phyloP scores from a whole-genome alignment of 2,888 invertebrate species.

The Eristalinus aeneus region DNA sequence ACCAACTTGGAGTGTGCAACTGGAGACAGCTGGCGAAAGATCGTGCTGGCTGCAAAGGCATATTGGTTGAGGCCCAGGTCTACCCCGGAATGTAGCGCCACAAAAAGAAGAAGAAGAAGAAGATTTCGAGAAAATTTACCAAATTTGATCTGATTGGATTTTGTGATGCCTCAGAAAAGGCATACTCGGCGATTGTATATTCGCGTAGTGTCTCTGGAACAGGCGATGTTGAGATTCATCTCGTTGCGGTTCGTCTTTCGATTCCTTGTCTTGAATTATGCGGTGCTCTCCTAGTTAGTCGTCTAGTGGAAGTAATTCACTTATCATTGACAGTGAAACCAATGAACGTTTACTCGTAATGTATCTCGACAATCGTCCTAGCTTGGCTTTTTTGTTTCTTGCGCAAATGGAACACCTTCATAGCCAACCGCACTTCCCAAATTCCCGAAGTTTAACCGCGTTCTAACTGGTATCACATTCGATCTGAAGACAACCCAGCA shows the following conservation, averaged over 20 bases:
- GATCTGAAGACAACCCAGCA: constrained; percentile 67
- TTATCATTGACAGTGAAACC: background rate
- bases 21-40: too few relatives aligned
- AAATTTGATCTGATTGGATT: constrained; percentile 25
- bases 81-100: too few relatives aligned
- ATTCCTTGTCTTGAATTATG: constrained; percentile 55
- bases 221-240: background rate
- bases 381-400: constrained; percentile 70
- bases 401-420: constrained; percentile 3
- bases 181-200: constrained; percentile 41
- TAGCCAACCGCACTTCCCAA: constrained; percentile 60
- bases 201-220: background rate
- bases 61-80: too few relatives aligned
- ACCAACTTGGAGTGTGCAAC: too few relatives aligned
- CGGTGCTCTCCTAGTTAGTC: constrained; percentile 50
- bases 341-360: constrained; percentile 46
- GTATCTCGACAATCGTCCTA: constrained; percentile 61
- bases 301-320: constrained; percentile 8
- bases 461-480: constrained; percentile 65
- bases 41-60: too few relatives aligned
- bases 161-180: constrained; percentile 25
- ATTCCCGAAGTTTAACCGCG: constrained; percentile 44
- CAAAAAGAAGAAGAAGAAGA: too few relatives aligned
- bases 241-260: too few relatives aligned
- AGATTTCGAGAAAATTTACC: background rate